These are phyloP conservation scores for Desoria tigrina DNA, from an alignment of 2,888 invertebrate species.

Conservation along the genomic window DNA sequence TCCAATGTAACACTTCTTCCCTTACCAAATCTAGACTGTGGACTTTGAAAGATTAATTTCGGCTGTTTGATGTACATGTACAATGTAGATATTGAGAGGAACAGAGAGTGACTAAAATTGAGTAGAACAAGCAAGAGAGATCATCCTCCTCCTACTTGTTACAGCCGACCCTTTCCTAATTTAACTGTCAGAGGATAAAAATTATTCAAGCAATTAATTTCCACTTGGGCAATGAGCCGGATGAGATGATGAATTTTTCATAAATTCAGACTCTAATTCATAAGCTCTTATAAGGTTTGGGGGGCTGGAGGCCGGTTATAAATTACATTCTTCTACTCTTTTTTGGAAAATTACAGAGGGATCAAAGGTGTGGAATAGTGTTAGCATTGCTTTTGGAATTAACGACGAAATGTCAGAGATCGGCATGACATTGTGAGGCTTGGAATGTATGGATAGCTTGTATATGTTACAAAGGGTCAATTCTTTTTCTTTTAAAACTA, in stretches of 20 bases:
- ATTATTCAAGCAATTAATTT: constrained; percentile 11
- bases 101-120: neutral
- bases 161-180: constrained; percentile 13
- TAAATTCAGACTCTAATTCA: neutral
- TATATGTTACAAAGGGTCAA: no score
- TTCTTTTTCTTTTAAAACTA: no score
- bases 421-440: neutral
- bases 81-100: neutral
- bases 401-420: neutral
- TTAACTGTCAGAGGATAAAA: constrained; percentile 8
- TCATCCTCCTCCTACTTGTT: constrained; percentile 4
- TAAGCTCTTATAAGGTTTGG: neutral
- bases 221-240: neutral
- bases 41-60: constrained; percentile 1
- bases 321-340: neutral
- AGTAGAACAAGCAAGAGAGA: neutral
- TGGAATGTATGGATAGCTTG: no score
- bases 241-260: constrained; percentile 4
- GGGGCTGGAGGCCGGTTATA: neutral
- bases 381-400: neutral
- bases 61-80: neutral
- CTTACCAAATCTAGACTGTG: constrained; percentile 6
- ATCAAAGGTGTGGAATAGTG: constrained; percentile 6
- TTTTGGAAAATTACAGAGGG: neutral
- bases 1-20: constrained; percentile 4